These are phyloP conservation scores for Cardinalis cardinalis DNA, from an alignment of 2,113 vertebrate genomes.

Conservation along the genomic window DNA sequence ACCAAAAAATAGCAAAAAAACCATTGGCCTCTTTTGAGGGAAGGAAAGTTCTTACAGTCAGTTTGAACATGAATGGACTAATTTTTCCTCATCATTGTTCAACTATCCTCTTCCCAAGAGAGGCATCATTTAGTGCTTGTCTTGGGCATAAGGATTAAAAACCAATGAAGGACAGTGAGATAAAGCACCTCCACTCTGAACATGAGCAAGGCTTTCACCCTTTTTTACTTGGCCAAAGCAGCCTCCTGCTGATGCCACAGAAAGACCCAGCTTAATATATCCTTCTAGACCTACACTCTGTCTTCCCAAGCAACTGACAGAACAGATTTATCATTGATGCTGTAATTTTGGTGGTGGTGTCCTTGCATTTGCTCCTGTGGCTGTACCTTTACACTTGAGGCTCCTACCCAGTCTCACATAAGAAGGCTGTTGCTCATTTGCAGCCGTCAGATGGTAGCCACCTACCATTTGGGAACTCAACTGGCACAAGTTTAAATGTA, in stretches of 20 bases:
- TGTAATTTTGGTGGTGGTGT: neutral
- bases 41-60: neutral
- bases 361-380: neutral
- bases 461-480: neutral
- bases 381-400: neutral
- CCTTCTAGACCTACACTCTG: neutral
- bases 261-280: neutral
- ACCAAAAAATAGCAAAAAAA: neutral
- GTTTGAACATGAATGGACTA: neutral
- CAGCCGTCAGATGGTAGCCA: neutral
- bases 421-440: neutral
- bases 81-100: neutral
- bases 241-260: neutral
- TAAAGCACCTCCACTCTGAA: neutral
- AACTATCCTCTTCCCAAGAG: neutral
- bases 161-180: fast-evolving
- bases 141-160: neutral
- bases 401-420: neutral
- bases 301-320: neutral
- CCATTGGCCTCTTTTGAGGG: neutral
- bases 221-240: neutral
- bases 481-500: neutral
- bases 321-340: neutral
- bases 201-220: neutral
- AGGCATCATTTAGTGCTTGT: neutral